These are phyloP conservation scores for Lasioglossum figueresi DNA, from an alignment of 2,888 invertebrate species.

Conservation along the genomic window DNA sequence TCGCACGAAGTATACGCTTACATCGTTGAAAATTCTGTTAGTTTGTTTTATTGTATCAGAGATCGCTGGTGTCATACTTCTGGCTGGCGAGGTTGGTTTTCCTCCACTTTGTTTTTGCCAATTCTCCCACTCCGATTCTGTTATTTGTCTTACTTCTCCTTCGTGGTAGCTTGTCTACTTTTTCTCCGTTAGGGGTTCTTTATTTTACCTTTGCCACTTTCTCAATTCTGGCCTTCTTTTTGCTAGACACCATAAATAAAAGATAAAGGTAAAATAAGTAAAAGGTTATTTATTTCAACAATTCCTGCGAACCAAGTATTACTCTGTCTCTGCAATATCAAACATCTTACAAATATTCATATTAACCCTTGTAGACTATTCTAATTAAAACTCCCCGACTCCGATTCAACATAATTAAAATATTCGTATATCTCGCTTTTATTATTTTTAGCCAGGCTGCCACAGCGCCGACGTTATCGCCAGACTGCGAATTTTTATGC, in stretches of 20 bases:
- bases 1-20: neutral
- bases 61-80: neutral
- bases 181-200: neutral
- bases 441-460: neutral
- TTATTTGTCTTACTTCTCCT: conserved; percentile 2
- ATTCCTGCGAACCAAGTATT: neutral
- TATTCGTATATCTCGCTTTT: neutral
- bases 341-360: neutral
- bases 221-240: neutral
- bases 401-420: neutral
- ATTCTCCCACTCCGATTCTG: neutral
- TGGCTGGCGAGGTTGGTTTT: neutral
- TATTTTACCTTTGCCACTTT: neutral
- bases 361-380: neutral
- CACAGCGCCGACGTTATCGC: neutral
- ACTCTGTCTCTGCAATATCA: no score
- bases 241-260: neutral
- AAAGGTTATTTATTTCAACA: neutral
- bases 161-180: neutral
- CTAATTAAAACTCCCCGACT: neutral
- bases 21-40: neutral
- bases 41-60: neutral
- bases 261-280: no score
- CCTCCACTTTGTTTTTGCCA: neutral
- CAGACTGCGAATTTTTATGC: neutral